Evolutionary conservation across 2,113 vertebrate genomes (phyloP).

Genomic region (Gobius niger): DNA sequence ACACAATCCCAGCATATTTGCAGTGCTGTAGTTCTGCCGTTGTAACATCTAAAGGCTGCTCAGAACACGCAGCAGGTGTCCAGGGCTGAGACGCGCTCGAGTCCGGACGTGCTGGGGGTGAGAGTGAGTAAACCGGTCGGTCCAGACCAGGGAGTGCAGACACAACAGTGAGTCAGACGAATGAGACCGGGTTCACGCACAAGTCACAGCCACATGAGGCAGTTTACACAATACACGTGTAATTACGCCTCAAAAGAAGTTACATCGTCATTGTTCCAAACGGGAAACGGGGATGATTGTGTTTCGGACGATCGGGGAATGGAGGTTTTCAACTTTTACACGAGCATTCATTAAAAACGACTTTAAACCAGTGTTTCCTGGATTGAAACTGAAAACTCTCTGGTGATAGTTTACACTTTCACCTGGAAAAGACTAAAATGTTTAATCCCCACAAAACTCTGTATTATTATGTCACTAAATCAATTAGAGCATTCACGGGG

Average conservation of each 20-base stretch:
- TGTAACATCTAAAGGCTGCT: background rate
- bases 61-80: background rate
- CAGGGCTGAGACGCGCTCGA: background rate
- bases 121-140: background rate
- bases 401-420: too few species aligned
- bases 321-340: background rate
- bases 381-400: too few species aligned
- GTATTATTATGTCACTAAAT: too few species aligned
- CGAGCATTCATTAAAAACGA: too few species aligned
- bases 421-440: too few species aligned
- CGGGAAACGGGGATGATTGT: background rate
- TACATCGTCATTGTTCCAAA: background rate
- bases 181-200: background rate
- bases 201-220: background rate
- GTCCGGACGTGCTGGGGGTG: background rate
- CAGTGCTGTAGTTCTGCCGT: too few species aligned
- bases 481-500: too few species aligned
- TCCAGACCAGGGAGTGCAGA: background rate
- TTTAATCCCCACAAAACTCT: too few species aligned
- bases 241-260: background rate
- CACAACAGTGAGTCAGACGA: conserved; percentile 9
- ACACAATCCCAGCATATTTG: too few species aligned
- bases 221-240: conserved; percentile 3
- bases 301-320: background rate
- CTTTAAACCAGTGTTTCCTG: too few species aligned